These are phyloP conservation scores for Spea multiplicata DNA, from an alignment of 2,113 vertebrate species.

Conservation along the genomic window DNA sequence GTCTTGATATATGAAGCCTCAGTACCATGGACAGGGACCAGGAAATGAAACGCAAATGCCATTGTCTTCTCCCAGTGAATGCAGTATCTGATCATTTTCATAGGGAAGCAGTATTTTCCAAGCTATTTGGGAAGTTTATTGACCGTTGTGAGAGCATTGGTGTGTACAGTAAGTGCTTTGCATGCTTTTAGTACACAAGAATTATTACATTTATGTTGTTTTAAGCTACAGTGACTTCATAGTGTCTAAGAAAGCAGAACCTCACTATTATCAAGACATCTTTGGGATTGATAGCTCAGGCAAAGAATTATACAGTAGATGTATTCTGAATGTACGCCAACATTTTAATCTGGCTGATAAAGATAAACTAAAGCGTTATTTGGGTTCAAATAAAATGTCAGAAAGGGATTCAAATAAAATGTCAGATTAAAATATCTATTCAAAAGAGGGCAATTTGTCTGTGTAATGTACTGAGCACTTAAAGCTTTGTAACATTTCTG, in stretches of 20 bases:
- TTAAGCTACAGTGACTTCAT: neutral
- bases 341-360: constrained; percentile 40
- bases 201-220: neutral
- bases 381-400: neutral
- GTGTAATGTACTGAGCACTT: constrained; percentile 24
- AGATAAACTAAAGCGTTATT: constrained; percentile 40
- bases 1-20: too few species aligned
- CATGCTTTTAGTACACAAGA: too few species aligned
- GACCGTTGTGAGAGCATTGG: too few species aligned
- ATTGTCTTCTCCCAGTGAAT: too few species aligned
- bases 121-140: too few species aligned
- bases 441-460: constrained; percentile 40
- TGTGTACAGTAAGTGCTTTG: too few species aligned
- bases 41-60: too few species aligned
- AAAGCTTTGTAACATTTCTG: constrained; percentile 34
- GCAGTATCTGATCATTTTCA: too few species aligned
- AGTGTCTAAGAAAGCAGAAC: neutral
- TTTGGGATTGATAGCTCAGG: neutral
- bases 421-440: constrained; percentile 43
- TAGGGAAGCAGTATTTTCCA: too few species aligned
- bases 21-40: too few species aligned
- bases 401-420: constrained; percentile 35
- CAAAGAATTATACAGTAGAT: constrained; percentile 7
- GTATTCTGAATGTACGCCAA: constrained; percentile 16
- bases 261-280: neutral